phyloP scores from a whole-genome alignment of 2,888 invertebrate species.

The Acronicta alni region DNA sequence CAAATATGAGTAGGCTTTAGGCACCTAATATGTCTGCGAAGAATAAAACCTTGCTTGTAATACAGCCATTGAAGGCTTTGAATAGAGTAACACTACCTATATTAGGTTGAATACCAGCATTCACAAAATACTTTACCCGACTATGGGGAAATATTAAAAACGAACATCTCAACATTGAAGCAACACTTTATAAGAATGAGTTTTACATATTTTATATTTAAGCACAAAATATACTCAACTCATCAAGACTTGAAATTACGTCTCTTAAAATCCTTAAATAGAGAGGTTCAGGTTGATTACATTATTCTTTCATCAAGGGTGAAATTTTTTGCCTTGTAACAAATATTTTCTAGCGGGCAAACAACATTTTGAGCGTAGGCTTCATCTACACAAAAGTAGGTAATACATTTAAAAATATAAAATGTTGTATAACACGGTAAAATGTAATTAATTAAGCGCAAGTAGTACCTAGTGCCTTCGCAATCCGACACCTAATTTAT shows the following conservation, averaged over 20 bases:
- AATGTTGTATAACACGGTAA: too few species aligned
- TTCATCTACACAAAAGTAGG: neutral
- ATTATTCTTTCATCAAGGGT: conserved; percentile 49
- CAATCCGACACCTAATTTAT: too few species aligned
- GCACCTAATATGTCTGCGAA: conserved; percentile 63
- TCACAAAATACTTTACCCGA: neutral
- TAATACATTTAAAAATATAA: too few species aligned
- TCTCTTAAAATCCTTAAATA: conserved; percentile 41
- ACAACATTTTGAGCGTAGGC: neutral
- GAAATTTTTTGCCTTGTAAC: conserved; percentile 3
- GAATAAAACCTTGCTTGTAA: conserved; percentile 56
- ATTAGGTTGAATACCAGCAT: neutral
- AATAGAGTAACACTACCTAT: neutral
- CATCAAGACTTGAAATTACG: conserved; percentile 15
- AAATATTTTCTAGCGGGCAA: conserved; percentile 26
- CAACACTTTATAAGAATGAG: conserved; percentile 7
- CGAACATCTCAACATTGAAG: neutral
- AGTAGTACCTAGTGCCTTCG: too few species aligned
- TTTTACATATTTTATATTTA: conserved; percentile 29
- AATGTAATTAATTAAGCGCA: too few species aligned
- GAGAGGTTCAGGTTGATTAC: conserved; percentile 45
- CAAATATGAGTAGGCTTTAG: conserved; percentile 72
- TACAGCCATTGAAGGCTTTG: conserved; percentile 11
- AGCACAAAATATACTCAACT: conserved; percentile 19
- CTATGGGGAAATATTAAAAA: conserved; percentile 6